A percentile compares a stretch with the other conserved stretches of the same genome.
Conservation (phyloP, 1,140 invertebrate species). For the Mycetomoellerius zeteki region DNA sequence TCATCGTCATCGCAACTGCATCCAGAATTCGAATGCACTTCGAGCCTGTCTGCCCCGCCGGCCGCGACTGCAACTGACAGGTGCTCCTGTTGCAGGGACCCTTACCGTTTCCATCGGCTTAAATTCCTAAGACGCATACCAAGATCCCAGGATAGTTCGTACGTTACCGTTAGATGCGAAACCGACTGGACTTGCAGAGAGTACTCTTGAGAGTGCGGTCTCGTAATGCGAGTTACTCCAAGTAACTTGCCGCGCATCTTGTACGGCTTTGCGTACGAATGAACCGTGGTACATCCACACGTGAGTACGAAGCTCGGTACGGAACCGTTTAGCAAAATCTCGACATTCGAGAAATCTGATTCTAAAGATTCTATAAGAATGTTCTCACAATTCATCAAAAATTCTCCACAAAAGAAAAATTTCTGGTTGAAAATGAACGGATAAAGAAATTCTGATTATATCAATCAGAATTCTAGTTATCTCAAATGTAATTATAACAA, state of each 20-base stretch:
- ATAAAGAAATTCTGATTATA: no score
- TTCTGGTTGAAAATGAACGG: no score
- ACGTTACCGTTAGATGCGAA: constrained; percentile 13
- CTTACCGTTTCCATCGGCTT: constrained; percentile 32
- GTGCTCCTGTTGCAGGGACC: constrained; percentile 48
- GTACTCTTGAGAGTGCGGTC: constrained; percentile 39
- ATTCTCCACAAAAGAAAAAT: neutral
- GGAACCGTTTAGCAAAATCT: constrained; percentile 23
- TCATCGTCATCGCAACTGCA: constrained; percentile 7
- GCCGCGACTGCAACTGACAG: constrained; percentile 43
- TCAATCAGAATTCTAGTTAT: no score
- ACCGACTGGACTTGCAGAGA: constrained; percentile 24
- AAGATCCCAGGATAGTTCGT: constrained; percentile 26
- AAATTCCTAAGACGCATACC: constrained; percentile 57
- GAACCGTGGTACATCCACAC: neutral
- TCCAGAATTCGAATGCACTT: constrained; percentile 39
- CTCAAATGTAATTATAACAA: no score
- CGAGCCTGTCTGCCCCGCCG: neutral
- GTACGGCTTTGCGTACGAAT: constrained; percentile 53
- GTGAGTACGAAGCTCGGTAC: neutral
- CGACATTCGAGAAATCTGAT: neutral
- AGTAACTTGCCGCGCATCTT: constrained; percentile 49
- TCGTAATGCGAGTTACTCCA: constrained; percentile 51
- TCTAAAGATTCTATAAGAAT: neutral
- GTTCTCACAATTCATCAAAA: no score